Percentiles rank a stretch among this genome's conserved stretches.
These are phyloP conservation scores for Lymantria monacha DNA, from an alignment of 2,888 invertebrate genomes.

Conservation along the genomic window DNA sequence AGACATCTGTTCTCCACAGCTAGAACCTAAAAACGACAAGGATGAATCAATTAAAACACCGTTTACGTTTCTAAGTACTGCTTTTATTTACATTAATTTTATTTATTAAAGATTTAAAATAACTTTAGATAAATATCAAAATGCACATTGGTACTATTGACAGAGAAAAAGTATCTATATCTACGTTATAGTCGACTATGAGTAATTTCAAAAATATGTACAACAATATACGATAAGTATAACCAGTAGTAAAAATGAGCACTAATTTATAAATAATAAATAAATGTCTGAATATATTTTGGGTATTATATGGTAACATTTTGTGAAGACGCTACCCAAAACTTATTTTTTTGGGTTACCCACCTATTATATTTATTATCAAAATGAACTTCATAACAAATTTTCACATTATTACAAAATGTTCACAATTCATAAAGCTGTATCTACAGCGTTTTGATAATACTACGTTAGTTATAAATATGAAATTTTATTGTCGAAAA, in stretches of 20 bases:
- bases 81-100: slow-evolving; percentile 55
- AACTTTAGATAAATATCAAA: slow-evolving; percentile 9
- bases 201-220: slow-evolving; percentile 23
- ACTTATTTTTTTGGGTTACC: too few relatives aligned
- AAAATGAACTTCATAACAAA: too few relatives aligned
- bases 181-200: slow-evolving; percentile 10
- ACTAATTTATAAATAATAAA: too few relatives aligned
- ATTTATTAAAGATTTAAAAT: slow-evolving; percentile 23
- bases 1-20: too few relatives aligned
- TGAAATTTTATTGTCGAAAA: slow-evolving; percentile 32
- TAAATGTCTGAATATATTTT: too few relatives aligned
- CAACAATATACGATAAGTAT: slow-evolving; percentile 5
- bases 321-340: background rate
- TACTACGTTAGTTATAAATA: slow-evolving; percentile 16
- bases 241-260: background rate
- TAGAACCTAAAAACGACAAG: too few relatives aligned
- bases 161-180: slow-evolving; percentile 16
- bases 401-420: background rate
- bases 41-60: too few relatives aligned
- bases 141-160: slow-evolving; percentile 16
- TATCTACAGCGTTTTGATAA: slow-evolving; percentile 21
- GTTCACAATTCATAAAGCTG: slow-evolving; percentile 10
- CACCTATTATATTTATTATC: too few relatives aligned
- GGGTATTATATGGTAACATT: too few relatives aligned
- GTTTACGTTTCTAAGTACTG: slow-evolving; percentile 54